Percentiles rank a stretch among this genome's conserved stretches.
These are phyloP conservation scores for Tetropium fuscum DNA, from an alignment of 2,888 invertebrate genomes.

Conservation along the genomic window DNA sequence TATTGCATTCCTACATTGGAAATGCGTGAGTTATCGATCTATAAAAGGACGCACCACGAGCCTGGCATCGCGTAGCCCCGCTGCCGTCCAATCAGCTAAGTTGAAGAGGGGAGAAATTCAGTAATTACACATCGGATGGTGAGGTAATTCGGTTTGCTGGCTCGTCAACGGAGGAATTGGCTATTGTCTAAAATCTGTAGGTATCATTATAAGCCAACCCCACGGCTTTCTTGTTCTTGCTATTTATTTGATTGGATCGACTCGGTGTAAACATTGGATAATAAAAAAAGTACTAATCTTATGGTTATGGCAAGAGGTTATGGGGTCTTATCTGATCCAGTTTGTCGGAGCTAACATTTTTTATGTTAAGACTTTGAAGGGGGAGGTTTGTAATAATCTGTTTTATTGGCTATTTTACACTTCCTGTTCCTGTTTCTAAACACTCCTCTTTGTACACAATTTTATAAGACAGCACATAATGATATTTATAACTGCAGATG, in stretches of 20 bases:
- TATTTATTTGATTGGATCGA: slow-evolving; percentile 33
- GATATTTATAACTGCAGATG: background rate
- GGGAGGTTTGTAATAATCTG: slow-evolving; percentile 16
- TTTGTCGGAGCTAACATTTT: slow-evolving; percentile 12
- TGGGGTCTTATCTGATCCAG: slow-evolving; percentile 10
- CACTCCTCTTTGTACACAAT: background rate
- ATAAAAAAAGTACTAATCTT: slow-evolving; percentile 19
- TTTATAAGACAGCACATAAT: background rate
- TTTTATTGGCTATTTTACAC: slow-evolving; percentile 20
- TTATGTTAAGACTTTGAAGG: slow-evolving; percentile 14
- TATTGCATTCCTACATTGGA: slow-evolving; percentile 25
- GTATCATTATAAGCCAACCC: slow-evolving; percentile 23
- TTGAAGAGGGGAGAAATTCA: slow-evolving; percentile 24
- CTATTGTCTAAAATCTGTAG: slow-evolving; percentile 26
- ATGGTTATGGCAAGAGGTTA: slow-evolving; percentile 10
- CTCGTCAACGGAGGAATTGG: slow-evolving; percentile 27
- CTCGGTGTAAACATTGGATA: background rate
- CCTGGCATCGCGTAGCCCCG: slow-evolving; percentile 23
- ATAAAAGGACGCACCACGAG: slow-evolving; percentile 32
- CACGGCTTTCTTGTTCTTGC: slow-evolving; percentile 27
- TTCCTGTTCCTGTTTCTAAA: slow-evolving; percentile 13
- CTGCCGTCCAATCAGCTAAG: slow-evolving; percentile 30
- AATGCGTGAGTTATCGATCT: slow-evolving; percentile 35
- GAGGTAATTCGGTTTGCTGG: slow-evolving; percentile 29
- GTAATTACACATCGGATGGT: slow-evolving; percentile 32